Conservation (phyloP, 2,888 invertebrate genomes). For the Eupithecia insigniata region DNA sequence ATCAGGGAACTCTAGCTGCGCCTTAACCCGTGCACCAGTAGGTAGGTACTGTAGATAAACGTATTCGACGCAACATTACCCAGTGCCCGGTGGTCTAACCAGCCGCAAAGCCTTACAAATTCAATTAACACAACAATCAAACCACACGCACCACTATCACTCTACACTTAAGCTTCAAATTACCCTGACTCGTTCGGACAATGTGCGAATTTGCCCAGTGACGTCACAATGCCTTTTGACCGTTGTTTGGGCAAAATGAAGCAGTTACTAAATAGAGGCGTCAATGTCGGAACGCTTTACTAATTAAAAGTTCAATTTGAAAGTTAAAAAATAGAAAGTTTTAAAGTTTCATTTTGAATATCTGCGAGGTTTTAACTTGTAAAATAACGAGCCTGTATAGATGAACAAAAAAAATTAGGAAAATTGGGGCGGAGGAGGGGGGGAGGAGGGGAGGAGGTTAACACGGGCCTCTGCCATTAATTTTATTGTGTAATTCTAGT, state of each 20-base stretch:
- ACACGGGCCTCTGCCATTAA: no score
- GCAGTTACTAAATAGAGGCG: constrained; percentile 5
- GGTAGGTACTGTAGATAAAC: no score
- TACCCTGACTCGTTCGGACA: constrained; percentile 33
- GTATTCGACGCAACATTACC: not conserved
- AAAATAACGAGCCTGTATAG: no score
- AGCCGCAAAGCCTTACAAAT: constrained; percentile 64
- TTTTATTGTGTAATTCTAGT: no score
- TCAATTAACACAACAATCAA: constrained; percentile 59
- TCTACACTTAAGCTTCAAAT: constrained; percentile 8
- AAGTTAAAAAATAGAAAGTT: no score
- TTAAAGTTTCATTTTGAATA: not conserved
- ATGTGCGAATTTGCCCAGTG: constrained; percentile 46
- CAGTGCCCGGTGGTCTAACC: constrained; percentile 49
- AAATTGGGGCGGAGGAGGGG: no score
- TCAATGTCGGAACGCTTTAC: not conserved
- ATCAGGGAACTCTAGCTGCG: no score
- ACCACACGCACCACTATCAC: constrained; percentile 14
- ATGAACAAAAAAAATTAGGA: no score
- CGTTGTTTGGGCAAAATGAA: constrained; percentile 25
- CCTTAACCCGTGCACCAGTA: not conserved
- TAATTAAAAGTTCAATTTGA: constrained; percentile 7
- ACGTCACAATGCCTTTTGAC: constrained; percentile 42
- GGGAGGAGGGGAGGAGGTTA: no score
- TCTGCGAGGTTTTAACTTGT: constrained; percentile 1